These are phyloP conservation scores for Cantharis rufa DNA, from an alignment of 2,888 invertebrate species.

Conservation along the genomic window DNA sequence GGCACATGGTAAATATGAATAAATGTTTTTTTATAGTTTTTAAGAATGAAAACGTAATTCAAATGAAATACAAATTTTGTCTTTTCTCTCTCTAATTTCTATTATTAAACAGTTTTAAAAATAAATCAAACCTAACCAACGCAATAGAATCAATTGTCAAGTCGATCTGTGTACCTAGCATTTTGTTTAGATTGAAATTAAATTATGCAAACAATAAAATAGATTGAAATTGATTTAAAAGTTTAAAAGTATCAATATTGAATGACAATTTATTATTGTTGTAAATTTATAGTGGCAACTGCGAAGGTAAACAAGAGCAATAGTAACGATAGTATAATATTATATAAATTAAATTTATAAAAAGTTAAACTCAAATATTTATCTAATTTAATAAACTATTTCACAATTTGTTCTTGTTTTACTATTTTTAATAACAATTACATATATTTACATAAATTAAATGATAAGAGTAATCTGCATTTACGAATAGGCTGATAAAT, in stretches of 20 bases:
- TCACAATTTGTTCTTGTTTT: not conserved
- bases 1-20: slow-evolving; percentile 84
- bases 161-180: not conserved
- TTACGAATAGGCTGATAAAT: not conserved
- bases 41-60: not conserved
- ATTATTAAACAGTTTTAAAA: not conserved
- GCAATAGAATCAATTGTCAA: not conserved
- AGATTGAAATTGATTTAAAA: not conserved
- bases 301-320: not conserved
- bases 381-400: not conserved
- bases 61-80: not conserved
- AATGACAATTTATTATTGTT: not conserved
- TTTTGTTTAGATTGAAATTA: not conserved
- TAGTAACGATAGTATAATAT: not conserved
- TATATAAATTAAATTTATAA: not conserved
- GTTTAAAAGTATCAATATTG: not conserved
- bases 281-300: not conserved
- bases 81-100: not conserved
- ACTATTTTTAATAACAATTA: not conserved
- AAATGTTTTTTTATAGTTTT: not conserved
- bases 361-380: not conserved
- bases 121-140: not conserved
- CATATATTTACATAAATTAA: not conserved
- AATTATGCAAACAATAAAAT: not conserved
- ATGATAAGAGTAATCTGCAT: not conserved